A percentile compares a stretch with the other conserved stretches of the same genome.
Conservation (phyloP, 2,797 vertebrate genomes). For the Echeneis naucrates region DNA sequence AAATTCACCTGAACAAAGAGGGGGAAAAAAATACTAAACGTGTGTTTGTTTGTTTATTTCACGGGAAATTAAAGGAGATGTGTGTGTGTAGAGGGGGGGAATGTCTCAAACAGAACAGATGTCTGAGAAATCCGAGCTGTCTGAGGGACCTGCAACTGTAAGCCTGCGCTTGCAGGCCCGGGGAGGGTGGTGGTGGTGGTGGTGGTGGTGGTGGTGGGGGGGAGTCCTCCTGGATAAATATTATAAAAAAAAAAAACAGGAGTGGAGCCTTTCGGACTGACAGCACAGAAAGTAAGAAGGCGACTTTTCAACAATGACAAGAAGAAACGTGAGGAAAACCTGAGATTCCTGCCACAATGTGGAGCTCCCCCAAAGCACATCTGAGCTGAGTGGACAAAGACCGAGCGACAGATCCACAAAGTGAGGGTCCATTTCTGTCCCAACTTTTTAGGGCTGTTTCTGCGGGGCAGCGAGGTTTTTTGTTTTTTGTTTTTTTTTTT, state of each 20-base stretch:
- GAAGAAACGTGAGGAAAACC: not conserved
- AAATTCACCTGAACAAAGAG: no score
- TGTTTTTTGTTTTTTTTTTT: no score
- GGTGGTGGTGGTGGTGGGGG: no score
- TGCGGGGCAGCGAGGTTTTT: no score
- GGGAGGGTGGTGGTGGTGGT: no score
- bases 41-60: not conserved
- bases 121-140: constrained; percentile 18
- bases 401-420: constrained; percentile 60
- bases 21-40: not conserved
- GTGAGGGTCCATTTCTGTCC: constrained; percentile 25
- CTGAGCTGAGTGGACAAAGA: constrained; percentile 78
- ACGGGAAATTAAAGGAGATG: no score
- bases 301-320: rapidly evolving
- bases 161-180: constrained; percentile 53
- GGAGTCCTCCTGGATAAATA: constrained; percentile 44
- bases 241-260: not conserved
- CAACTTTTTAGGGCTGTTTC: constrained; percentile 69
- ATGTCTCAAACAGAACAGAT: constrained; percentile 15
- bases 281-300: rapidly evolving
- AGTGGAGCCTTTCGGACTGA: not conserved
- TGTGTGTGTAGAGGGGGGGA: no score
- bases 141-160: constrained; percentile 33
- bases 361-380: constrained; percentile 31
- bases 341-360: constrained; percentile 14